Evolutionary conservation across 1,140 invertebrate species (phyloP).

Genomic region (Gerris buenoi): DNA sequence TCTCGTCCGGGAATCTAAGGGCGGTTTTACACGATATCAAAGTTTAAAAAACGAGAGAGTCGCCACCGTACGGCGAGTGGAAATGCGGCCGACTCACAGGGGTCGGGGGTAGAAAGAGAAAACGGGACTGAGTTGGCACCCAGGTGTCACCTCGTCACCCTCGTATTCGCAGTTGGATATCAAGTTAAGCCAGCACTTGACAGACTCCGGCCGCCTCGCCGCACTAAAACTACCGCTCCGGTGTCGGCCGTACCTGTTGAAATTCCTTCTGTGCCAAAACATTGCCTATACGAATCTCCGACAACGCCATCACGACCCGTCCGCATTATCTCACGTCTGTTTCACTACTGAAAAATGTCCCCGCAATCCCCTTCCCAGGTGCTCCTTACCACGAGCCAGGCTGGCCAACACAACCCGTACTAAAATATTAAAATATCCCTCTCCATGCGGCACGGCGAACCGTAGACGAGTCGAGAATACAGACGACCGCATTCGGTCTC

Average conservation of each 20-base stretch:
- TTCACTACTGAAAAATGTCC: no score
- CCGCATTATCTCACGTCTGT: conserved; percentile 8
- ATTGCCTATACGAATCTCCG: conserved; percentile 16
- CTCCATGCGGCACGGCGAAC: no score
- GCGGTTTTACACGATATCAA: neutral
- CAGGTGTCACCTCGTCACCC: neutral
- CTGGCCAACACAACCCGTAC: no score
- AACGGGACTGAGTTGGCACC: neutral
- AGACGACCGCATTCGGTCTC: no score
- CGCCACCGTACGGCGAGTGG: neutral
- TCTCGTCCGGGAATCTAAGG: no score
- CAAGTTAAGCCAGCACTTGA: neutral
- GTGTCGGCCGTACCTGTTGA: conserved; percentile 6
- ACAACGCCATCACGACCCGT: conserved; percentile 16
- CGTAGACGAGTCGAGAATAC: no score
- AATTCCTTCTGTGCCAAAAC: conserved; percentile 12
- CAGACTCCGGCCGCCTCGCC: neutral
- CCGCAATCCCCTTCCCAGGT: no score
- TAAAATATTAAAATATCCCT: no score
- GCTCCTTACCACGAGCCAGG: no score
- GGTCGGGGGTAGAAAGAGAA: neutral
- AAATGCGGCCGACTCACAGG: neutral
- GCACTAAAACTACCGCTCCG: neutral
- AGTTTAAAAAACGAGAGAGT: neutral
- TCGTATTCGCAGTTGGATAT: no score